A percentile compares a stretch with the other conserved stretches of the same genome.
These are phyloP conservation scores for Troglohyphantes excavatus DNA, from an alignment of 2,888 invertebrate species.

Conservation along the genomic window DNA sequence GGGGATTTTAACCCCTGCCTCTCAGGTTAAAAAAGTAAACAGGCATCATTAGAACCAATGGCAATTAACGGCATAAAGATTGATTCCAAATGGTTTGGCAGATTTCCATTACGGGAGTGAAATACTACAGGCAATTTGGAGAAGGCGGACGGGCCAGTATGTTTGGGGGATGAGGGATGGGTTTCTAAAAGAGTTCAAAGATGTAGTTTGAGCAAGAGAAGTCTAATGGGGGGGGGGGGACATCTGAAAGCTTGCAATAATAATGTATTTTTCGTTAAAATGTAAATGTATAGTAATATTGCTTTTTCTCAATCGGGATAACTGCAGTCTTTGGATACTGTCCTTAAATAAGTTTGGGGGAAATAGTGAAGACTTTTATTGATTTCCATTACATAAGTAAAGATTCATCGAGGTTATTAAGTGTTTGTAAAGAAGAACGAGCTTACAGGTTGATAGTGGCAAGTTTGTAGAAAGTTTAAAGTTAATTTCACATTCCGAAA, in stretches of 20 bases:
- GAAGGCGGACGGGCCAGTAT: conserved; percentile 27
- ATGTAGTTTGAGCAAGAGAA: too few species aligned
- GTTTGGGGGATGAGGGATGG: conserved; percentile 16
- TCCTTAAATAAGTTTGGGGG: too few species aligned
- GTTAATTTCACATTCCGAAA: too few species aligned
- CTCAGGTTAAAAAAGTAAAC: conserved; percentile 40
- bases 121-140: conserved; percentile 35
- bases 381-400: too few species aligned
- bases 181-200: not conserved
- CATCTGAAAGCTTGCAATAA: not conserved
- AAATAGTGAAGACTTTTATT: too few species aligned
- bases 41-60: conserved; percentile 31
- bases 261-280: not conserved
- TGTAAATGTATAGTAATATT: too few species aligned
- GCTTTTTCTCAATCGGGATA: too few species aligned
- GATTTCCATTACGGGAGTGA: conserved; percentile 56
- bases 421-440: too few species aligned
- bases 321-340: too few species aligned
- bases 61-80: conserved; percentile 44
- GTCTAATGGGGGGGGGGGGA: not conserved
- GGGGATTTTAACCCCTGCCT: conserved; percentile 52
- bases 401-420: too few species aligned
- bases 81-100: conserved; percentile 58
- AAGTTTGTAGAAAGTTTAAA: too few species aligned
- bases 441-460: too few species aligned